phyloP scores from a whole-genome alignment of 2,888 invertebrate species.

The Drosophila stalkeri region DNA sequence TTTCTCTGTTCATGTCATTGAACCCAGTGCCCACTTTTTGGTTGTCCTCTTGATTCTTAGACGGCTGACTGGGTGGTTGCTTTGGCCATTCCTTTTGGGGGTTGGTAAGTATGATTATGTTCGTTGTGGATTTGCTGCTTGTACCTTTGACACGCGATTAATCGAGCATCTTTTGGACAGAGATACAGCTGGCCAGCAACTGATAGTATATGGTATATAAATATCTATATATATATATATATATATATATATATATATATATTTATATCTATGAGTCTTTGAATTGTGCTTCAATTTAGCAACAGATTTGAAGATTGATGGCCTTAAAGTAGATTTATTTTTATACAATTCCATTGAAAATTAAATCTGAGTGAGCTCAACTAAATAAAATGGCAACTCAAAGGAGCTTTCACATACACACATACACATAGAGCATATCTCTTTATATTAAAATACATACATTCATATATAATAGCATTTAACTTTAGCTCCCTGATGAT shows the following conservation, averaged over 20 bases:
- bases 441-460: background rate
- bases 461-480: background rate
- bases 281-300: slow-evolving; percentile 1
- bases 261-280: slow-evolving; percentile 22
- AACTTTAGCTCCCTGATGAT: background rate
- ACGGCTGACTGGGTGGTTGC: slow-evolving; percentile 25
- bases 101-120: slow-evolving; percentile 26
- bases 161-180: slow-evolving; percentile 14
- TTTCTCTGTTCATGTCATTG: slow-evolving; percentile 51
- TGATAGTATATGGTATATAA: background rate
- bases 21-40: slow-evolving; percentile 45
- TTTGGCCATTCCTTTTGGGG: slow-evolving; percentile 5
- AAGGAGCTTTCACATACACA: background rate
- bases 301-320: slow-evolving; percentile 12
- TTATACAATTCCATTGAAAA: background rate
- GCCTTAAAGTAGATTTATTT: slow-evolving; percentile 5
- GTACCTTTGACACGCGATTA: slow-evolving; percentile 38
- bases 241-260: slow-evolving; percentile 15
- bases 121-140: slow-evolving; percentile 25
- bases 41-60: slow-evolving; percentile 16
- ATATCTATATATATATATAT: slow-evolving; percentile 10
- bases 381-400: background rate
- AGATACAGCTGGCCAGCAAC: background rate
- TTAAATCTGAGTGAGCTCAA: background rate
- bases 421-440: background rate